Evolutionary conservation across 1,140 invertebrate species (phyloP), one percentile per base, ranked within the genome.

Genomic region (Monochamus saltuarius): DNA sequence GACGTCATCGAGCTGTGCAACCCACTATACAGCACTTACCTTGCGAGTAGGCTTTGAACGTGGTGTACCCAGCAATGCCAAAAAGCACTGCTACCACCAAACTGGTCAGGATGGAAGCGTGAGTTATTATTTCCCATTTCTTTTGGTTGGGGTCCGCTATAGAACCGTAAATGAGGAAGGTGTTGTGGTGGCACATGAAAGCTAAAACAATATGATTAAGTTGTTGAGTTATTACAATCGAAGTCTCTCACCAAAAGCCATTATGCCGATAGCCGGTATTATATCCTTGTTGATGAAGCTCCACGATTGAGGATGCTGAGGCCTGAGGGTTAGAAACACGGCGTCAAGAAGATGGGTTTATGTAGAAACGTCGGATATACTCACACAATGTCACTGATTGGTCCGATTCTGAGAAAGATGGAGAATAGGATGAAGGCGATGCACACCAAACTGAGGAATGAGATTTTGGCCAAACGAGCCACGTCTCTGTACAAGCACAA

Each of bases 121-220:
- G 91, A 1, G 91, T 91, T 16, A 94, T 89, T 62, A 85, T 83
- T 68, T 89, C 87, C 91, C 91, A 95, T 61, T 88, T 84, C 64
- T 85, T 80, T 69, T 91, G 83, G 17, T 84, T 87, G n/a, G 89
- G 87, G 53, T 90, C 83, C 70, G 90, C 83, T 71, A 95, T 87
- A 13, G 90, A 92, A 42, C 85, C 84, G 77, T 92, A 94, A 59
- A 95, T 85, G 45, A 95, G 80, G 73, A 95, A 95, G 50, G 90
- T 92, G 69, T 92, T 94, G 77, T 95, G 92, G 72, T 95, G 92
- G 71, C 92, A 95, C 91, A 95, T 94, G 74, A 93, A 94, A 39
- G 91, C 91, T 90, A 71, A 47, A 79, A 62, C 66, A 57, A 7
- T 13, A 45, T 7, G 7, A 11, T n/a, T 4, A 14, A 43, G 16